Base-by-base conservation (phyloP, 2,888 invertebrate genomes). In the Drosophila yooni region DNA sequence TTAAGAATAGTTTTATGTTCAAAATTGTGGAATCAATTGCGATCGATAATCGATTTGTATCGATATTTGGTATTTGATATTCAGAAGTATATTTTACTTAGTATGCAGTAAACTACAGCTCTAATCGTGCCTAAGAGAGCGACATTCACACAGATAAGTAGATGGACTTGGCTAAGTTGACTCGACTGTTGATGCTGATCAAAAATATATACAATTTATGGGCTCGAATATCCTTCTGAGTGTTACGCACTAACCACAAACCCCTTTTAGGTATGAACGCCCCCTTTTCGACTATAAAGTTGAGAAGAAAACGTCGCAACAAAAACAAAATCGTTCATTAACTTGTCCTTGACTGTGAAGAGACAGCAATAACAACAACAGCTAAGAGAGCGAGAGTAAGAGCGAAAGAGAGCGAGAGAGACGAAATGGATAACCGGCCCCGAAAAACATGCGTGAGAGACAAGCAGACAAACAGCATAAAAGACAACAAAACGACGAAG, bases 291-390 rank as follows among this genome's bases (percentile, higher is more conserved):
- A 13, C 40, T n/a, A 38, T 48, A 18, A 21, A 48, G 50, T 50
- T 74, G 53, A 60, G 40, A 72, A 48, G 56, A 78, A 77, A 79
- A 74, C 58, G 34, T 43, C 59, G 73, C 54, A 53, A 75, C 74
- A 76, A 13, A 59, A 65, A 56, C 70, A 69, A 89, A 85, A 85
- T 83, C 86, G 88, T 88, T 85, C 85, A 88, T 89, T 86, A 90
- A 86, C 90, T 85, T 85, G 88, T 88, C 85, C 85, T 86, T 86
- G 85, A 90, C 90, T 86, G 76, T 90, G 76, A 83, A 75, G 75
- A 71, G 69, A 84, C 52, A 69, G 66, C 66, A 81, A 61, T 46
- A 75, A 59, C 60, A 68, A 33, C 48, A 66, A 48, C 29, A 57
- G 29, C 40, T 13, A 56, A 57, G 21, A 70, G 63, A 77, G 54